Conservation (phyloP, 2,797 vertebrate species). For the Anguilla anguilla region DNA sequence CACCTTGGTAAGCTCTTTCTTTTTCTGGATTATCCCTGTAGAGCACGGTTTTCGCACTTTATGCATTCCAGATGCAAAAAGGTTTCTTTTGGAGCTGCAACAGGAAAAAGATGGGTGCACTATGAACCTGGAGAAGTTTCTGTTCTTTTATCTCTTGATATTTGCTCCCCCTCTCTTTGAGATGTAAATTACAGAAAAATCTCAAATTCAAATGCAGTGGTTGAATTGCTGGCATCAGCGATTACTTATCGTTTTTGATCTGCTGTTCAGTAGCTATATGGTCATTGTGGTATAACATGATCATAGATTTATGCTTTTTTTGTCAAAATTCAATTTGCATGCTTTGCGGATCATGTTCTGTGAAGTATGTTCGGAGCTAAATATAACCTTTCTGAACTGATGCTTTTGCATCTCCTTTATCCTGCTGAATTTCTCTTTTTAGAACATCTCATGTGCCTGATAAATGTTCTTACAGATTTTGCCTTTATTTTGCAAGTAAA, state of each 20-base stretch:
- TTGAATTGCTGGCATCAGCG: not conserved
- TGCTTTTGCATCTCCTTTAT: not conserved
- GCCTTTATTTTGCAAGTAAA: not conserved
- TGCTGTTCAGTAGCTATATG: not conserved
- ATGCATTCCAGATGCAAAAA: not conserved
- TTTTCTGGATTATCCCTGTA: not conserved
- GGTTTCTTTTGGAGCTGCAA: not conserved
- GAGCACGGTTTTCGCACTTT: not conserved
- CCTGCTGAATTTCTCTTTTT: not conserved
- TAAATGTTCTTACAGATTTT: not conserved
- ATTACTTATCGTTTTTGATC: conserved; percentile 15
- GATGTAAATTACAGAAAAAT: conserved; percentile 4
- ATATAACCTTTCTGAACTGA: conserved; percentile 3
- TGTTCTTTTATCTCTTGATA: not conserved
- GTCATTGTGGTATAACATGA: not conserved
- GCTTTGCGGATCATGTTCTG: not conserved
- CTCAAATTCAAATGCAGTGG: not conserved
- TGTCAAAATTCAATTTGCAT: not conserved
- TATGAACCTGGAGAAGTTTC: not conserved
- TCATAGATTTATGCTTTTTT: not conserved
- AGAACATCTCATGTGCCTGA: not conserved
- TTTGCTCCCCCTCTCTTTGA: not conserved
- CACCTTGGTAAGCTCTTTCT: not conserved
- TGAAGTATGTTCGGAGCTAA: conserved; percentile 2
- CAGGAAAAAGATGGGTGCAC: not conserved